These are phyloP conservation scores for Drosophila neocordata DNA, from an alignment of 1,140 invertebrate species.

Conservation along the genomic window DNA sequence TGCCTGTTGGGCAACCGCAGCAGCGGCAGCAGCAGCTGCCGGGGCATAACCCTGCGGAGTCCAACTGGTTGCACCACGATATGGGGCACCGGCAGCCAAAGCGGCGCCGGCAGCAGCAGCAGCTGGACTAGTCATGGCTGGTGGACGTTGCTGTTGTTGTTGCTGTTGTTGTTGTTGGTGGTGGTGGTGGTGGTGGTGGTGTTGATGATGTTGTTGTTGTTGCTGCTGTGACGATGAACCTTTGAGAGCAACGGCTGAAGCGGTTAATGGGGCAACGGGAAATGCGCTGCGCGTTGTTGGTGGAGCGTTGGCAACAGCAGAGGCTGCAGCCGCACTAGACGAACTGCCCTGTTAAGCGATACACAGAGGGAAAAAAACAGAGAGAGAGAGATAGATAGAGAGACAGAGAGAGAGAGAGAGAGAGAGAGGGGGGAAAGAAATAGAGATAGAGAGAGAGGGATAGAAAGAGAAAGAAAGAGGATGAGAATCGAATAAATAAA, in stretches of 20 bases:
- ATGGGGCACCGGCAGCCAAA: conserved; percentile 76
- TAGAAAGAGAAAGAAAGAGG: not conserved
- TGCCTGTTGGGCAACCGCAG: conserved; percentile 75
- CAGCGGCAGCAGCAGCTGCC: conserved; percentile 75
- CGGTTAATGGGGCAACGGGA: conserved; percentile 73
- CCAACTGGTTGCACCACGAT: conserved; percentile 81
- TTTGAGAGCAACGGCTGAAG: conserved; percentile 78
- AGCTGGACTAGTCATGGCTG: conserved; percentile 82
- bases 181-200: not conserved
- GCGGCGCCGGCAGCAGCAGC: conserved; percentile 77
- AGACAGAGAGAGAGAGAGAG: not conserved
- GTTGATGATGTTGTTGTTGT: not conserved
- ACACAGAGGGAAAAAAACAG: not conserved
- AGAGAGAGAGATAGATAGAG: not conserved
- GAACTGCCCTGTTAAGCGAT: conserved; percentile 65
- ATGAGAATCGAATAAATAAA: conserved; percentile 28
- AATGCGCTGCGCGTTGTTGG: conserved; percentile 75
- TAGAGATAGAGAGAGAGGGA: not conserved
- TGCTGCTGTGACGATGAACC: conserved; percentile 37
- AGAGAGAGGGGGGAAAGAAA: not conserved
- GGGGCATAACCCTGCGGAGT: conserved; percentile 81
- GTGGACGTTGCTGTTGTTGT: conserved; percentile 64
- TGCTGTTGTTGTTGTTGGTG: conserved; percentile 12
- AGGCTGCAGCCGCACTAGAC: conserved; percentile 54
- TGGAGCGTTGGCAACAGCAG: conserved; percentile 56